Percentiles rank a stretch among this genome's conserved stretches.
phyloP scores from a whole-genome alignment of 2,797 vertebrate species.

The Gobionotothen gibberifrons region DNA sequence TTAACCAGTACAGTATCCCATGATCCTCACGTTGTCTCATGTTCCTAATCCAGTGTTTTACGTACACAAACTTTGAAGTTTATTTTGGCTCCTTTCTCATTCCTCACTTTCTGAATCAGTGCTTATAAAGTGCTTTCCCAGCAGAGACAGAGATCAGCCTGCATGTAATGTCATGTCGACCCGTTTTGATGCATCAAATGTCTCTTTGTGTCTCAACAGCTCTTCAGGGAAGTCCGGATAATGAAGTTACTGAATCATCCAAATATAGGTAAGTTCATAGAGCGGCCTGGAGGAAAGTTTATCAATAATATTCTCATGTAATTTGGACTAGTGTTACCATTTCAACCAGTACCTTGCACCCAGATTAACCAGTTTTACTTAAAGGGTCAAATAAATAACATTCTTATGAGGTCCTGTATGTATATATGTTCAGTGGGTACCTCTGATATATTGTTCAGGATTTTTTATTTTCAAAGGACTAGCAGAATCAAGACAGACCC shows the following conservation, averaged over 20 bases:
- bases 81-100: constrained; percentile 33
- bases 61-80: constrained; percentile 29
- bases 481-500: background rate
- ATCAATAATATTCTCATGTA: background rate
- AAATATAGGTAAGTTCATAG: constrained; percentile 90
- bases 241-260: constrained; percentile 98
- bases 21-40: constrained; percentile 39
- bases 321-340: constrained; percentile 5
- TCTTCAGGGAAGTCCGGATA: constrained; percentile 97
- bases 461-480: background rate
- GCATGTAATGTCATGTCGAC: constrained; percentile 18
- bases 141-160: constrained; percentile 1
- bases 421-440: background rate
- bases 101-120: constrained; percentile 11
- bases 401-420: background rate
- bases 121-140: constrained; percentile 20
- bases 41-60: constrained; percentile 43
- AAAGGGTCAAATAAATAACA: background rate
- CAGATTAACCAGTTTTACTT: constrained; percentile 2
- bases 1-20: constrained; percentile 40
- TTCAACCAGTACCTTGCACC: constrained; percentile 9
- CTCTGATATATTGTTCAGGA: background rate
- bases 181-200: constrained; percentile 30
- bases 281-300: background rate
- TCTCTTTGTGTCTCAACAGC: constrained; percentile 83